A percentile compares a stretch with the other conserved stretches of the same genome.
These are phyloP conservation scores for Oedothorax gibbosus DNA, from an alignment of 1,140 invertebrate species.

Conservation along the genomic window DNA sequence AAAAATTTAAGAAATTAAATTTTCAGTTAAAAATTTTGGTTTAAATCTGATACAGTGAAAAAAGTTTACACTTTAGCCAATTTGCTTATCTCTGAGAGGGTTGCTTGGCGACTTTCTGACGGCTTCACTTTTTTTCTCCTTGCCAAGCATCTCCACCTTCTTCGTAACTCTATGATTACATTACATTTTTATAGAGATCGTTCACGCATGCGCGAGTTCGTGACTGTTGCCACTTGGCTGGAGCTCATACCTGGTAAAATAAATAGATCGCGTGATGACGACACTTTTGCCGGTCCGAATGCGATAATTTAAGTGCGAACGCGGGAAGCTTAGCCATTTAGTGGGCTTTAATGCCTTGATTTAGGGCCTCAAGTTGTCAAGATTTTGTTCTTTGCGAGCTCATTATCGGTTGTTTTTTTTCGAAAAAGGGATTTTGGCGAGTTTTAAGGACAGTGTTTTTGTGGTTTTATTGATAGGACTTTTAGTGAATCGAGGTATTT, in stretches of 20 bases:
- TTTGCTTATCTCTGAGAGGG: too few relatives aligned
- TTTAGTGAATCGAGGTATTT: constrained; percentile 40
- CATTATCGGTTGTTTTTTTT: constrained; percentile 29
- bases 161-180: constrained; percentile 42
- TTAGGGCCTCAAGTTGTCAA: constrained; percentile 45
- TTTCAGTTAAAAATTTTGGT: too few relatives aligned
- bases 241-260: constrained; percentile 43
- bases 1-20: too few relatives aligned
- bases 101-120: too few relatives aligned
- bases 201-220: constrained; percentile 61
- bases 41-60: too few relatives aligned
- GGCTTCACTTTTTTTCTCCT: too few relatives aligned
- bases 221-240: constrained; percentile 58
- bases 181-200: background rate
- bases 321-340: constrained; percentile 46
- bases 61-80: too few relatives aligned
- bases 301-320: constrained; percentile 52
- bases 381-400: constrained; percentile 44
- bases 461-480: constrained; percentile 9
- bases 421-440: constrained; percentile 10
- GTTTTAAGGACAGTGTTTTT: constrained; percentile 30
- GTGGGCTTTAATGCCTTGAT: constrained; percentile 56
- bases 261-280: constrained; percentile 42
- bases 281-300: constrained; percentile 28
- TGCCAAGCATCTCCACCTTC: constrained; percentile 16